Percentiles rank a stretch among this genome's conserved stretches.
These are phyloP conservation scores for Drosophila macrospina DNA, from an alignment of 2,888 invertebrate species.

Conservation along the genomic window DNA sequence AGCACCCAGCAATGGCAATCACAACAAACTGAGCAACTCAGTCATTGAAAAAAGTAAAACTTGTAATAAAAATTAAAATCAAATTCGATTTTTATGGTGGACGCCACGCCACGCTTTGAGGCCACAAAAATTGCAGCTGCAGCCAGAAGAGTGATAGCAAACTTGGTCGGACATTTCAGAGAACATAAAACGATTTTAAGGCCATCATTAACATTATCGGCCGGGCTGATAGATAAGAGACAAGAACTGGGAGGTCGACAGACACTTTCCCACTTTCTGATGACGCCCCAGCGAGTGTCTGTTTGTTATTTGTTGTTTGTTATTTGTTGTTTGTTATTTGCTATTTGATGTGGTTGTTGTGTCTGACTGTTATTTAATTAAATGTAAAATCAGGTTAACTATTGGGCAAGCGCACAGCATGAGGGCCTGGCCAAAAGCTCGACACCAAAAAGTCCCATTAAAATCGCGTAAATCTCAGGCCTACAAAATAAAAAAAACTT, in stretches of 20 bases:
- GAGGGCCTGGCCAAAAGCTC: slow-evolving; percentile 59
- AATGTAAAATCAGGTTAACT: slow-evolving; percentile 75
- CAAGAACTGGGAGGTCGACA: slow-evolving; percentile 32
- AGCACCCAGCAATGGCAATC: slow-evolving; percentile 19
- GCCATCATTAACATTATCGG: slow-evolving; percentile 77
- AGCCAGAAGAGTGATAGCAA: slow-evolving; percentile 28
- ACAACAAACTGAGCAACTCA: slow-evolving; percentile 3
- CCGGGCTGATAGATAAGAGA: slow-evolving; percentile 31
- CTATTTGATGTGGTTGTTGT: slow-evolving; percentile 39
- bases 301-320: slow-evolving; percentile 25
- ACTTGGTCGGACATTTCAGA: slow-evolving; percentile 56
- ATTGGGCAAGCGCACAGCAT: slow-evolving; percentile 72
- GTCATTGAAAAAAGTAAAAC: slow-evolving; percentile 69
- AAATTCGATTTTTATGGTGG: slow-evolving; percentile 65
- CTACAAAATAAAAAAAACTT: slow-evolving; percentile 44
- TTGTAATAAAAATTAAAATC: slow-evolving; percentile 73
- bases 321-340: slow-evolving; percentile 58
- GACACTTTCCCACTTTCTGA: slow-evolving; percentile 60
- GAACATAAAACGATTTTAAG: slow-evolving; percentile 65
- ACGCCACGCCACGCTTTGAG: slow-evolving; percentile 43
- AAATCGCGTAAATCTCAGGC: slow-evolving; percentile 64
- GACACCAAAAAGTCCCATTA: slow-evolving; percentile 51
- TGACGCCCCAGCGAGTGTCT: slow-evolving; percentile 53
- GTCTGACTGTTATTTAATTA: slow-evolving; percentile 64
- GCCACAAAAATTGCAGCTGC: slow-evolving; percentile 65